Conservation (phyloP, 2,113 vertebrate genomes). For the Dendrocopos noguchii region DNA sequence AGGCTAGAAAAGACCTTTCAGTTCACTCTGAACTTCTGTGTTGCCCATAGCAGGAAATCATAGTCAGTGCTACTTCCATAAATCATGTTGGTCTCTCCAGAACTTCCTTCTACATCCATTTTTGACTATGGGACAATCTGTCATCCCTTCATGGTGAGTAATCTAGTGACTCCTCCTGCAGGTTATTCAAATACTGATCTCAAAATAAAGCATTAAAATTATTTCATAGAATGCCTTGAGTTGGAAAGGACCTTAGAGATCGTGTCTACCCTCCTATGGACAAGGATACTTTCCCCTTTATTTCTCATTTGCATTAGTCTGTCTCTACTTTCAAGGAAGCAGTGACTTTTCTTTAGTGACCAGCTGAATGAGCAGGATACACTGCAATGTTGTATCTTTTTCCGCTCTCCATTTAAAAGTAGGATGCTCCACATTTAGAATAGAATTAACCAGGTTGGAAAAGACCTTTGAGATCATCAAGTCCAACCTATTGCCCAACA, state of each 20-base stretch:
- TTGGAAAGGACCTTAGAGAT: too few relatives aligned
- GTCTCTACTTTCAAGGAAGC: background rate
- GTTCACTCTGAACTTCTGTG: background rate
- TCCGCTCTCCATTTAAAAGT: background rate
- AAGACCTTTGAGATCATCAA: too few relatives aligned
- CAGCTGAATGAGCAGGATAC: background rate
- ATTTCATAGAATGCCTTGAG: background rate
- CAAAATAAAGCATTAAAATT: background rate
- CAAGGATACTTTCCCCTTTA: too few relatives aligned
- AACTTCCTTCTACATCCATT: background rate
- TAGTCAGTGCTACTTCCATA: background rate
- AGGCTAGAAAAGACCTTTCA: background rate
- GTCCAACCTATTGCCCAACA: too few relatives aligned
- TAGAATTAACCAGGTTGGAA: too few relatives aligned
- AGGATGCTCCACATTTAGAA: background rate
- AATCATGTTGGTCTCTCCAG: background rate
- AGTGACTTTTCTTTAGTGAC: background rate
- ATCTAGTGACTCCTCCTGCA: background rate
- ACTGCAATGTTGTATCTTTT: background rate
- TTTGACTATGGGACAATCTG: background rate
- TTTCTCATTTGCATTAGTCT: background rate
- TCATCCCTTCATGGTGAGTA: background rate
- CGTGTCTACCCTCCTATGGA: too few relatives aligned
- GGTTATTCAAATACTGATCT: background rate
- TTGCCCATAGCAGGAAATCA: background rate